Percentiles rank a stretch among this genome's conserved stretches.
Conservation (phyloP, 2,113 vertebrate genomes). For the Mellivora capensis region DNA sequence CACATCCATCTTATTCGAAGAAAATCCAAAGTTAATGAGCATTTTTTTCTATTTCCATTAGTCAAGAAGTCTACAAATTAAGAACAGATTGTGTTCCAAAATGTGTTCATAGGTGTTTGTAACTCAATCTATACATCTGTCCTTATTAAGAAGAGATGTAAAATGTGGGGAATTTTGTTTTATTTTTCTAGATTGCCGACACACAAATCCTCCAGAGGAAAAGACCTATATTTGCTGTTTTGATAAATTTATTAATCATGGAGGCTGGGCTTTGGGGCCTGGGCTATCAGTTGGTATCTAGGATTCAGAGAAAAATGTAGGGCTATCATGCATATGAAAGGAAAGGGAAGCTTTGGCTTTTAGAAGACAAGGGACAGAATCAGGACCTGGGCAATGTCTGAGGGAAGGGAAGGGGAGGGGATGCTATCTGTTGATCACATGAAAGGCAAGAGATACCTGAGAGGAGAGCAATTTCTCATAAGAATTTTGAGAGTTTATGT, state of each 20-base stretch:
- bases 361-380: neutral
- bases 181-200: neutral
- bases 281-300: neutral
- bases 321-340: neutral
- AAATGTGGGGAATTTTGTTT: neutral
- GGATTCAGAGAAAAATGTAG: neutral
- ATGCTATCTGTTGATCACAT: neutral
- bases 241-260: neutral
- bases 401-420: neutral
- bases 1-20: neutral
- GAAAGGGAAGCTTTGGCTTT: neutral
- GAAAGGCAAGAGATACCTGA: neutral
- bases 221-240: neutral
- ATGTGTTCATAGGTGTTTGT: neutral
- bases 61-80: slow-evolving; percentile 9
- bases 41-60: neutral
- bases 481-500: neutral
- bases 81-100: neutral
- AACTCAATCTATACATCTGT: neutral
- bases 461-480: neutral
- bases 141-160: neutral
- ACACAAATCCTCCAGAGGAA: neutral
- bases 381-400: neutral
- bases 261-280: neutral
- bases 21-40: slow-evolving; percentile 35